Percentiles rank a stretch among this genome's conserved stretches.
These are phyloP conservation scores for Rattus norvegicus DNA, from an alignment of 2,113 vertebrate species.

Conservation along the genomic window GRCr8 NC_086027.1:89483501-89484000, in stretches of 20 bases:
- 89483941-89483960: not conserved
- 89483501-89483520: not conserved
- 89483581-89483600: not conserved
- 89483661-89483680: not conserved
- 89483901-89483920: not conserved
- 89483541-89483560: not conserved
- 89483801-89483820: not conserved
- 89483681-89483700: fast-evolving
- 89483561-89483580: not conserved
- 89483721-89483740: no score
- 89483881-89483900: not conserved
- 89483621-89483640: not conserved
- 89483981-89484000: not conserved
- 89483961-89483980: no score
- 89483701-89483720: not conserved
- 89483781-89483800: not conserved
- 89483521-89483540: not conserved
- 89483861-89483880: not conserved
- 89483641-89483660: not conserved
- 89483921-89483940: not conserved
- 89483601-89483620: not conserved
- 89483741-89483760: not conserved
- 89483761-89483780: not conserved
- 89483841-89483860: not conserved
- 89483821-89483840: not conserved